Conservation (phyloP, 2,888 invertebrate genomes). For the Arctia plantaginis region DNA sequence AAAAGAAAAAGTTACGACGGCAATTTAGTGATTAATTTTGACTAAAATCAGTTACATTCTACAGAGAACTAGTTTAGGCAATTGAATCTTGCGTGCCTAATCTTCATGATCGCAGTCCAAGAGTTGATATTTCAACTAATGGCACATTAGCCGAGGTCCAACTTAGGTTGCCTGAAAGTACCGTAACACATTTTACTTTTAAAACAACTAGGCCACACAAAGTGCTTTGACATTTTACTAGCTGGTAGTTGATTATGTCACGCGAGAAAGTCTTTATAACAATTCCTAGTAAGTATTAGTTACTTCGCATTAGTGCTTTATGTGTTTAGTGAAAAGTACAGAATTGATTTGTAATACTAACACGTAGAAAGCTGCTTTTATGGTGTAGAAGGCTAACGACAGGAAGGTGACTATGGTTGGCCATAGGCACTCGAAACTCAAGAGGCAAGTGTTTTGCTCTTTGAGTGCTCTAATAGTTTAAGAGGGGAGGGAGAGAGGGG, state of each 20-base stretch:
- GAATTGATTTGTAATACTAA: not conserved
- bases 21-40: not conserved
- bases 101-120: slow-evolving; percentile 29
- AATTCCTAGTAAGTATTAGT: slow-evolving; percentile 9
- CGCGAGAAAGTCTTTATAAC: slow-evolving; percentile 12
- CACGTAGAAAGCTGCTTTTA: not conserved
- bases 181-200: slow-evolving; percentile 1
- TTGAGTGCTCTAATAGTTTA: not conserved
- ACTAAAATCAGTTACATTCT: not conserved
- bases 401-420: not conserved
- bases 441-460: too few relatives aligned
- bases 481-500: too few relatives aligned
- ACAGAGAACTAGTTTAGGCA: not conserved
- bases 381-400: not conserved
- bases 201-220: slow-evolving; percentile 5
- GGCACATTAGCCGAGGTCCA: slow-evolving; percentile 44
- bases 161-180: slow-evolving; percentile 29
- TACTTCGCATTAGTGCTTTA: not conserved
- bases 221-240: slow-evolving; percentile 25
- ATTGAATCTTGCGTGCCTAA: slow-evolving; percentile 39
- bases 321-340: not conserved
- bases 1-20: rapidly evolving
- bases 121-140: slow-evolving; percentile 48
- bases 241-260: slow-evolving; percentile 20
- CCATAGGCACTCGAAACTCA: too few relatives aligned